These are phyloP conservation scores for Osmerus mordax DNA, from an alignment of 2,113 vertebrate genomes.

Conservation along the genomic window DNA sequence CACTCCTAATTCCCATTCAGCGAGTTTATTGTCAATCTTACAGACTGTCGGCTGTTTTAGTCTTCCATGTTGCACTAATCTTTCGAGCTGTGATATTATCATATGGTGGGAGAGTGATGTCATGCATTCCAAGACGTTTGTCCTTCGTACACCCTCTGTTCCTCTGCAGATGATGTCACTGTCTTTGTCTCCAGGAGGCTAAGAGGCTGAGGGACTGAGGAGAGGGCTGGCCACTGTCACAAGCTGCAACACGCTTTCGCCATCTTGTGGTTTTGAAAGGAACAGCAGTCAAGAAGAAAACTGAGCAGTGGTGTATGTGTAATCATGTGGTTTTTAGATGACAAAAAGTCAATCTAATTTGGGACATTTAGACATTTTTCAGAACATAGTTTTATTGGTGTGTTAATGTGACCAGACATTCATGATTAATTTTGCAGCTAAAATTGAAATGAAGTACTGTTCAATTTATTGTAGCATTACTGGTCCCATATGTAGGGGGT, in stretches of 20 bases:
- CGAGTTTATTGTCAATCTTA: conserved; percentile 27
- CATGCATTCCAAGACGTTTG: conserved; percentile 65
- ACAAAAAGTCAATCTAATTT: not conserved
- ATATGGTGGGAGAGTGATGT: conserved; percentile 68
- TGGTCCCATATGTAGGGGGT: no score
- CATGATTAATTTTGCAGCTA: no score
- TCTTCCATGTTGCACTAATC: conserved; percentile 41
- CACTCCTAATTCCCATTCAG: conserved; percentile 7
- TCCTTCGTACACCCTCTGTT: conserved; percentile 69
- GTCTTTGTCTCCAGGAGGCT: conserved; percentile 45
- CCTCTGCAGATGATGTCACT: conserved; percentile 61
- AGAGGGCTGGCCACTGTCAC: conserved; percentile 1
- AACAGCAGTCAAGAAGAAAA: not conserved
- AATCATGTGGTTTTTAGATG: not conserved
- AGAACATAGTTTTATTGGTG: no score
- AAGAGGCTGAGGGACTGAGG: conserved; percentile 19
- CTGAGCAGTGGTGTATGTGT: not conserved
- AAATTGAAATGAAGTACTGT: no score
- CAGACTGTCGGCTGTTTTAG: conserved; percentile 61
- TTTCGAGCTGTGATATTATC: conserved; percentile 56
- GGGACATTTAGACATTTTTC: no score
- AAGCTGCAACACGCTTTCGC: conserved; percentile 20
- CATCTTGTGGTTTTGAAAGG: conserved; percentile 46
- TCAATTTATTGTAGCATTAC: no score
- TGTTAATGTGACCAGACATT: no score